These are phyloP conservation scores for Erebia aethiops DNA, from an alignment of 2,888 invertebrate genomes.

Conservation along the genomic window DNA sequence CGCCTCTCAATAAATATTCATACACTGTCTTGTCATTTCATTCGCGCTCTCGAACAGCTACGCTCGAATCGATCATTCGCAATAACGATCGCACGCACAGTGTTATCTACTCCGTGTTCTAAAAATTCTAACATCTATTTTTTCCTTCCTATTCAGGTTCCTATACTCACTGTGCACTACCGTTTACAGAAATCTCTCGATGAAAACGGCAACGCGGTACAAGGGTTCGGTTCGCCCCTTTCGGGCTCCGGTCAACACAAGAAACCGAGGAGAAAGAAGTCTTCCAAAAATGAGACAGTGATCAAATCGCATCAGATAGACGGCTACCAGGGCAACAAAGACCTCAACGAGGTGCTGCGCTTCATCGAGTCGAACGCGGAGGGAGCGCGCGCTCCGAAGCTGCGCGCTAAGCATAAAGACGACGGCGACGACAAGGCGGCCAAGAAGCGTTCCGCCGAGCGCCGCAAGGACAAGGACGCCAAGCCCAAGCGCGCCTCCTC, in stretches of 20 bases:
- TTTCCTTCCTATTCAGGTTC: conserved; percentile 50
- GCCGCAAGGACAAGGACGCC: conserved; percentile 69
- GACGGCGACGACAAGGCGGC: conserved; percentile 72
- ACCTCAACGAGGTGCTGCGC: conserved; percentile 89
- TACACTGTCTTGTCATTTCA: neutral
- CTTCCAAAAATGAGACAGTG: conserved; percentile 83
- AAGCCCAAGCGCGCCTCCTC: conserved; percentile 88
- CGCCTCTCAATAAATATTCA: neutral
- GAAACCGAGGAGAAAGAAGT: conserved; percentile 84
- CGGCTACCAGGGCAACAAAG: conserved; percentile 91
- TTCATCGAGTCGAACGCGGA: conserved; percentile 88
- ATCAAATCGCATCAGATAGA: conserved; percentile 85
- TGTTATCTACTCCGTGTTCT: conserved; percentile 39
- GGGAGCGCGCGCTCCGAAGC: conserved; percentile 61
- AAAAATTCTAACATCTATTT: conserved; percentile 47
- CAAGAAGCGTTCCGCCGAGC: conserved; percentile 79
- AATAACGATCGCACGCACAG: conserved; percentile 19
- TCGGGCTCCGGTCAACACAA: conserved; percentile 79
- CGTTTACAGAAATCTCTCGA: conserved; percentile 86
- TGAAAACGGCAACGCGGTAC: conserved; percentile 91
- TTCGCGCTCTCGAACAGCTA: conserved; percentile 22
- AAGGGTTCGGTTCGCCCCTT: conserved; percentile 76
- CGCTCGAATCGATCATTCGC: conserved; percentile 21
- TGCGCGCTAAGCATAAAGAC: conserved; percentile 69
- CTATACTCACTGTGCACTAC: conserved; percentile 51